Evolutionary conservation across 2,113 vertebrate species (phyloP).

Genomic region (Alectura lathami): DNA sequence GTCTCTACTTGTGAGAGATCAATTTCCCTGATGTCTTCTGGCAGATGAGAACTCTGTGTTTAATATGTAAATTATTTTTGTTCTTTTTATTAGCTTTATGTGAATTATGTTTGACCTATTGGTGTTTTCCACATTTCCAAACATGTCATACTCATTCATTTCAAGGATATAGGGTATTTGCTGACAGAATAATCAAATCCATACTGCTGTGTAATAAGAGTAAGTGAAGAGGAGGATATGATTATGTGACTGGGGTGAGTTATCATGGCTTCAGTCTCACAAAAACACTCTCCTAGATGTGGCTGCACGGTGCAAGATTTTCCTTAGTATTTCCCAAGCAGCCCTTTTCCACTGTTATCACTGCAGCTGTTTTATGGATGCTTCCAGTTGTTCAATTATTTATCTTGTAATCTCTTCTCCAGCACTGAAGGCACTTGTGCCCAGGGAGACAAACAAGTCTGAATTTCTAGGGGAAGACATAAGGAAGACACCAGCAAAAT

Average conservation of each 20-base stretch:
- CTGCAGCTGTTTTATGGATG: not conserved
- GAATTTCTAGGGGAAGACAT: not conserved
- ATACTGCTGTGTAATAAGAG: slow-evolving; percentile 9
- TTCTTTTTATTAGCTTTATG: slow-evolving; percentile 36
- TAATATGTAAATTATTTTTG: slow-evolving; percentile 61
- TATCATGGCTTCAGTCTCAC: not conserved
- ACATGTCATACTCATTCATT: slow-evolving; percentile 16
- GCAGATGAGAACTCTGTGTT: slow-evolving; percentile 36
- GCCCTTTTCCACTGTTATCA: not conserved
- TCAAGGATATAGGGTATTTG: not conserved
- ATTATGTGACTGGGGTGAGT: not conserved
- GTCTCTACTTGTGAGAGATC: not conserved
- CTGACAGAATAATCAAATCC: slow-evolving; percentile 50
- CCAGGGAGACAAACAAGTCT: not conserved
- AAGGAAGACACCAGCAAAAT: not conserved
- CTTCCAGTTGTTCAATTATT: not conserved
- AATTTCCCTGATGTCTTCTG: slow-evolving; percentile 32
- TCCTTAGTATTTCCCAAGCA: not conserved
- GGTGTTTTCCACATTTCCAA: not conserved
- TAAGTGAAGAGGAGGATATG: slow-evolving; percentile 6
- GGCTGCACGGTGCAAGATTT: not conserved
- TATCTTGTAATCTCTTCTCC: not conserved
- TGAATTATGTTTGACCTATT: slow-evolving; percentile 54
- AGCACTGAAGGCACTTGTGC: not conserved
- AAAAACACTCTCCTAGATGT: not conserved